Percentiles rank a stretch among this genome's conserved stretches.
Evolutionary conservation across 2,113 vertebrate genomes (phyloP).

Genomic region (Pogona vitticeps): DNA sequence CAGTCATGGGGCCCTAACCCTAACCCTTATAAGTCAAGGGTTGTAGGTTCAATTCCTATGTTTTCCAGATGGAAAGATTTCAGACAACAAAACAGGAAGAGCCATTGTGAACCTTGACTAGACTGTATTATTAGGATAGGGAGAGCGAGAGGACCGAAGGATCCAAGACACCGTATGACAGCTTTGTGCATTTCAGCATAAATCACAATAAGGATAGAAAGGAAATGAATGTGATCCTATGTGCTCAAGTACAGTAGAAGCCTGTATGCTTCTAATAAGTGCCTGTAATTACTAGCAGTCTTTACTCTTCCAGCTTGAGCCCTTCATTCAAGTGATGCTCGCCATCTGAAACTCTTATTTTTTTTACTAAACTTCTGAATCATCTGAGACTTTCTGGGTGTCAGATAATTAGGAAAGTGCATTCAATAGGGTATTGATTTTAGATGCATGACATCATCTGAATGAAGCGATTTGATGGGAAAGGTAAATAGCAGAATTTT

Average conservation of each 20-base stretch:
- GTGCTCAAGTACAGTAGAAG: accelerated
- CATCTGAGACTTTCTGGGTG: not conserved
- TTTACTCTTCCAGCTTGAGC: not conserved
- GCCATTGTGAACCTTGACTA: not conserved
- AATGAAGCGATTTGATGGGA: no score
- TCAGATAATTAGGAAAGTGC: no score
- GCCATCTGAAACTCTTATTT: not conserved
- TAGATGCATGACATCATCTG: no score
- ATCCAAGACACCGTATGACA: no score
- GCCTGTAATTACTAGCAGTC: not conserved
- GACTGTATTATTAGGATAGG: not conserved
- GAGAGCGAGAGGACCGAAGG: no score
- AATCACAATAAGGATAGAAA: not conserved
- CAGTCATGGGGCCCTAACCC: not conserved
- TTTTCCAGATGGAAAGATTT: not conserved
- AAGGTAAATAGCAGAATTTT: no score
- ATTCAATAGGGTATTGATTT: no score
- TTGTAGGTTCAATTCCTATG: no score
- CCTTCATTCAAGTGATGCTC: not conserved
- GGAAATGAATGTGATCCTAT: not conserved
- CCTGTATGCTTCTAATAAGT: not conserved
- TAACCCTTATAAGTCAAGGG: no score
- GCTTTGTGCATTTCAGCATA: no score
- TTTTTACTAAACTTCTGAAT: not conserved
- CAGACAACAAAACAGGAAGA: not conserved